A percentile compares a stretch with the other conserved stretches of the same genome.
These are phyloP conservation scores for Drosophila algonquin DNA, from an alignment of 2,888 invertebrate species.

Conservation along the genomic window DNA sequence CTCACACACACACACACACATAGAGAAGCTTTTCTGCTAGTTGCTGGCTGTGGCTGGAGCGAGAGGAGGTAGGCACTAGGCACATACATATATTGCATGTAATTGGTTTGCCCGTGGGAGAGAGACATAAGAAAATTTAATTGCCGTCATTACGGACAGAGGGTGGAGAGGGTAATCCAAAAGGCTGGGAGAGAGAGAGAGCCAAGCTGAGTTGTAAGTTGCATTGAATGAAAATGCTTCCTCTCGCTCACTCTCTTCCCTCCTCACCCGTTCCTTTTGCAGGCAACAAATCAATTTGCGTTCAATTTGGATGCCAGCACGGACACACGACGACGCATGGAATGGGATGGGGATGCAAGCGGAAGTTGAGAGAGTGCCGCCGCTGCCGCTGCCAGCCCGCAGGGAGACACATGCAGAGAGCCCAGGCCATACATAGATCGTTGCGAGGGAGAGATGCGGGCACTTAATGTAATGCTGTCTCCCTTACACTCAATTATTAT, in stretches of 20 bases:
- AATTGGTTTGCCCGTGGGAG: slow-evolving; percentile 20
- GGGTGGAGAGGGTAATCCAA: background rate
- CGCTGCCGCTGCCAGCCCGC: slow-evolving; percentile 2
- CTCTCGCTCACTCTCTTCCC: background rate
- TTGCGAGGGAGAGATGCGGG: slow-evolving; percentile 26
- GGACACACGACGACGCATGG: slow-evolving; percentile 30
- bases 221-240: background rate
- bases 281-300: slow-evolving; percentile 69
- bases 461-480: slow-evolving; percentile 7
- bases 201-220: background rate
- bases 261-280: background rate
- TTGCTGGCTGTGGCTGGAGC: slow-evolving; percentile 3
- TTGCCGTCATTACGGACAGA: slow-evolving; percentile 58
- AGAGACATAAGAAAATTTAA: slow-evolving; percentile 48
- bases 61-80: slow-evolving; percentile 9
- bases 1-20: background rate
- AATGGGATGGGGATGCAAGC: slow-evolving; percentile 18
- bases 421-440: slow-evolving; percentile 5
- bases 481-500: slow-evolving; percentile 51
- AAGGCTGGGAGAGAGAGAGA: background rate
- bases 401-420: background rate
- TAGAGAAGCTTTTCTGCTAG: background rate
- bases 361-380: slow-evolving; percentile 49
- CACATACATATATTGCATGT: slow-evolving; percentile 1
- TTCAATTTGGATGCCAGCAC: slow-evolving; percentile 51